phyloP scores from a whole-genome alignment of 2,797 vertebrate species.

The Neomorphus geoffroyi region DNA sequence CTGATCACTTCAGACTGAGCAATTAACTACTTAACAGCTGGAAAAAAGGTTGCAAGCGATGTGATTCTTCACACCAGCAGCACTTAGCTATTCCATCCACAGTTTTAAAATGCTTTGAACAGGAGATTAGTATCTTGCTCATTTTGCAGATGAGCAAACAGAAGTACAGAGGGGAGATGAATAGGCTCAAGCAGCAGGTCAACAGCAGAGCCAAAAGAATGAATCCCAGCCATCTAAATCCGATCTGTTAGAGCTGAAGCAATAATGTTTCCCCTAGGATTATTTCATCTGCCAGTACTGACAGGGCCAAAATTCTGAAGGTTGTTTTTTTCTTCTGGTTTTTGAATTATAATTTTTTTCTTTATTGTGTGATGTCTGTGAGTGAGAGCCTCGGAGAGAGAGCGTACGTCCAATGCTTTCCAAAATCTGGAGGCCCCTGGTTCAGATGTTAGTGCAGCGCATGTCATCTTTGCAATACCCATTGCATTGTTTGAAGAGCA shows the following conservation, averaged over 20 bases:
- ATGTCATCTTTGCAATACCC: neutral
- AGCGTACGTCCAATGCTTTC: accelerated
- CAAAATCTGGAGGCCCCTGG: neutral
- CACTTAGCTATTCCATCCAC: constrained; percentile 30
- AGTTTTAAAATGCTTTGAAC: constrained; percentile 55
- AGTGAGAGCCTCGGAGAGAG: accelerated
- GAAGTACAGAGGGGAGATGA: constrained; percentile 49
- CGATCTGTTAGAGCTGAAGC: neutral
- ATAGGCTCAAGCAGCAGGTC: constrained; percentile 53
- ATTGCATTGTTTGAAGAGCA: neutral
- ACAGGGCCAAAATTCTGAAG: neutral
- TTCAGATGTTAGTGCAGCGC: neutral
- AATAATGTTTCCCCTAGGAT: constrained; percentile 9
- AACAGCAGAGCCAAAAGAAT: constrained; percentile 45
- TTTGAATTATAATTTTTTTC: neutral
- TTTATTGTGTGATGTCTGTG: neutral
- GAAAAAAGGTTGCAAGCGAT: constrained; percentile 36
- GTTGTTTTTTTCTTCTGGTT: neutral
- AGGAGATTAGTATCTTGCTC: constrained; percentile 66
- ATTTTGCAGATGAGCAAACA: constrained; percentile 68
- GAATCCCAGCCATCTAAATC: neutral
- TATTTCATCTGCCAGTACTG: constrained; percentile 1
- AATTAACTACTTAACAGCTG: constrained; percentile 71
- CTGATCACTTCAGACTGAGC: constrained; percentile 47
- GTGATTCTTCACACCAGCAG: constrained; percentile 30